Base-by-base conservation (phyloP, 2,888 invertebrate genomes). In the Limnephilus auricula region DNA sequence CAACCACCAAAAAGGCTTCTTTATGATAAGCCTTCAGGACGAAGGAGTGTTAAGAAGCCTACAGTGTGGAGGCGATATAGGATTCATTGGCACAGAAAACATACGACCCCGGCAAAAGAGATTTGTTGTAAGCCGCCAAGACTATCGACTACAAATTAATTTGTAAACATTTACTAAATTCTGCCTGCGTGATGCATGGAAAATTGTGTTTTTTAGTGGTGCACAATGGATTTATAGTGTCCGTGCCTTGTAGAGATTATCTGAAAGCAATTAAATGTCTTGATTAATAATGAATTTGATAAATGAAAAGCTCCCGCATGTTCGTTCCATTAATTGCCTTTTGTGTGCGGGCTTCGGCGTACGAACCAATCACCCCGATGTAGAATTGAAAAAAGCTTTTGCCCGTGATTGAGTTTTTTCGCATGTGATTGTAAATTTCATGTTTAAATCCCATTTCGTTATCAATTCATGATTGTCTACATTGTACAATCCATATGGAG, bases 371-470 rank as follows among this genome's bases (percentile, higher is more conserved):
- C 30, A 80, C 80, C 31, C 32, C 32, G 80, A 18, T 80, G 30
- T 80, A 32, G 5, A 80, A 80, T 32, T 80, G 80, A 32, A 80
- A n/a, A 85, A 25, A 85, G 40, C 40, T 85, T 85, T 85, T 85
- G 18, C 34, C 5, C 82, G 82, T 82, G 82, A 32, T 82, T 34
- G 15, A 34, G 34, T 34, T 82, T 34, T 82, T 82, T 82, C 25
- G 30, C 40, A 65, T 65, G 85, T 85, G 45, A 85, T 30, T 84
- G 31, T 32, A 84, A 37, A 30, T 50, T 65, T 65, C 86, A 32
- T 86, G 86, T 65, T 34, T 30, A 86, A 65, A 86, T 65, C 86
- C 86, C 86, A 86, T 86, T 86, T 86, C 50, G 86, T 86, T 86
- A 65, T 86, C 65, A 86, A 86, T 86, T 85, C 85, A 82, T 85